These are phyloP conservation scores for Pseudorectes ferrugineus DNA, from an alignment of 2,113 vertebrate genomes.

Conservation along the genomic window DNA sequence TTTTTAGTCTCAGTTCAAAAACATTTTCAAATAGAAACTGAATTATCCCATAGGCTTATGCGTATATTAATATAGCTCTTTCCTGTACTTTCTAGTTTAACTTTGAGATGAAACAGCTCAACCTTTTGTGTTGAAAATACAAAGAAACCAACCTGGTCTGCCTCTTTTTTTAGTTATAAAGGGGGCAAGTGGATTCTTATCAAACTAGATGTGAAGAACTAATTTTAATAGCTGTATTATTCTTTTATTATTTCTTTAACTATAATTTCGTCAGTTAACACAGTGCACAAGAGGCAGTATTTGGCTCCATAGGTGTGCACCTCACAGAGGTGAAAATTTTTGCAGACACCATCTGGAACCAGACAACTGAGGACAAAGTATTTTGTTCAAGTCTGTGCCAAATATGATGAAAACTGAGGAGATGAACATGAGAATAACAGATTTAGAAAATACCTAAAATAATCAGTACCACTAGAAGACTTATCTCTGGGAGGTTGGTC, in stretches of 20 bases:
- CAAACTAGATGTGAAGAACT: background rate
- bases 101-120: background rate
- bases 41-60: background rate
- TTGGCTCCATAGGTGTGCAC: background rate
- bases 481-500: background rate
- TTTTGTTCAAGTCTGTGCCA: background rate
- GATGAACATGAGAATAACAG: background rate
- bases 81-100: background rate
- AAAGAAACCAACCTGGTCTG: background rate
- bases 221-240: background rate
- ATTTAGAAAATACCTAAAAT: background rate
- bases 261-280: background rate
- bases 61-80: background rate
- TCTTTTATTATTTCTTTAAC: background rate
- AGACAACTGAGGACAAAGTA: background rate
- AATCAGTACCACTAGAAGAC: background rate
- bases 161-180: background rate
- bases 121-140: background rate
- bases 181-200: background rate
- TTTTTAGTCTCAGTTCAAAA: conserved; percentile 8
- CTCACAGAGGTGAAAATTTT: background rate
- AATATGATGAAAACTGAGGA: background rate
- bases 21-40: background rate
- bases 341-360: background rate
- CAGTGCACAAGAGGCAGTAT: background rate